Evolutionary conservation across 2,113 vertebrate species (phyloP).

Genomic region (Pelvicachromis taeniatus): DNA sequence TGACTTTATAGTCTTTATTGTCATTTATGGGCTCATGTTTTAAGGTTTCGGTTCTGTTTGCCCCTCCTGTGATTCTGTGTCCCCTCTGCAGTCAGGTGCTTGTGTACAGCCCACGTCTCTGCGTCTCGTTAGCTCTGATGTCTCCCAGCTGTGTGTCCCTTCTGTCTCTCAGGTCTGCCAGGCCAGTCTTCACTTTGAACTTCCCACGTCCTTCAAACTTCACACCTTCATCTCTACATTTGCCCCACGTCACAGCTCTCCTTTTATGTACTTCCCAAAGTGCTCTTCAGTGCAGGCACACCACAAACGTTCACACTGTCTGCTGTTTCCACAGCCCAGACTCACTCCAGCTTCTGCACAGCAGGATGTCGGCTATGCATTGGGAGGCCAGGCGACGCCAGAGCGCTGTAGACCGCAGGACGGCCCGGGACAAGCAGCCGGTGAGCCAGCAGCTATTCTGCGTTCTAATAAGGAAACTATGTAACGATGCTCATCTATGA

Average conservation of each 20-base stretch:
- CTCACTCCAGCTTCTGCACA: not conserved
- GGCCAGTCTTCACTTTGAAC: not conserved
- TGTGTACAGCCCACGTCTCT: too few relatives aligned
- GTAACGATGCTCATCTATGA: not conserved
- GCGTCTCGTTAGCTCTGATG: too few relatives aligned
- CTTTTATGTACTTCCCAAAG: not conserved
- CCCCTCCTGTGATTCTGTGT: not conserved
- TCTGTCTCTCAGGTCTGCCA: too few relatives aligned
- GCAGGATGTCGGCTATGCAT: constrained; percentile 68
- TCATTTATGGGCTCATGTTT: not conserved
- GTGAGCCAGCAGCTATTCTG: not conserved
- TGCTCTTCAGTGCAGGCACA: not conserved
- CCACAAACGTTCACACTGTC: not conserved
- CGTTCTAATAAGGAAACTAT: not conserved
- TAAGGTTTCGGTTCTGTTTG: too few relatives aligned
- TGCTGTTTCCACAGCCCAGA: not conserved
- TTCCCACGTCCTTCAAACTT: not conserved
- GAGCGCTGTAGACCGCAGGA: constrained; percentile 51
- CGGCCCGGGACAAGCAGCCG: constrained; percentile 19
- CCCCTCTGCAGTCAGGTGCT: too few relatives aligned
- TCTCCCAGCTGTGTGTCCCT: too few relatives aligned
- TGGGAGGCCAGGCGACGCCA: constrained; percentile 74
- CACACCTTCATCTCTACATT: not conserved
- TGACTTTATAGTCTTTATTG: too few relatives aligned
- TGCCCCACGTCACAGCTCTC: not conserved